A percentile compares a stretch with the other conserved stretches of the same genome.
phyloP scores from a whole-genome alignment of 2,888 invertebrate species.

The Apodemia hepburni region DNA sequence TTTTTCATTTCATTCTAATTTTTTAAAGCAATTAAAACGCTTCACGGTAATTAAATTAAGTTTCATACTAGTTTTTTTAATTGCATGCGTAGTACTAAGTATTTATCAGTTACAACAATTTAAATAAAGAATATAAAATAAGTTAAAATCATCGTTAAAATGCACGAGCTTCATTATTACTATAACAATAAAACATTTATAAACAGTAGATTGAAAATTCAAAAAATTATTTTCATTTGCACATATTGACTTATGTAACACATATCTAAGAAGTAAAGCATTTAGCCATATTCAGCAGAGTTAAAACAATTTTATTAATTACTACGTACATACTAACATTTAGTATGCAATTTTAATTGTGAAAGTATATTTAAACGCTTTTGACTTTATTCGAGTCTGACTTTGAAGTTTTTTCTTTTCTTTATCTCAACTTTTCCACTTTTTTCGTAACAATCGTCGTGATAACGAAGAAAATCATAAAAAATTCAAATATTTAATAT shows the following conservation, averaged over 20 bases:
- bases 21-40: slow-evolving; percentile 15
- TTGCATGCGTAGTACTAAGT: slow-evolving; percentile 12
- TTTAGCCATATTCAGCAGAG: neutral
- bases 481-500: no score
- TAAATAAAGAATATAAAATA: neutral
- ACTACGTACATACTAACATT: neutral
- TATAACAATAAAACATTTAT: neutral
- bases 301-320: neutral
- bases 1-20: slow-evolving; percentile 25
- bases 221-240: neutral
- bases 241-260: neutral
- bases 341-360: slow-evolving; percentile 8
- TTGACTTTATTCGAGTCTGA: neutral
- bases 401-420: no score
- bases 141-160: slow-evolving; percentile 15
- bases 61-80: neutral
- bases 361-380: neutral
- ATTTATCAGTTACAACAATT: neutral
- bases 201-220: neutral
- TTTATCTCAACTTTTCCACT: no score
- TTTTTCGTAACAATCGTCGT: no score
- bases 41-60: slow-evolving; percentile 11
- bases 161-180: slow-evolving; percentile 26
- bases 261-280: neutral
- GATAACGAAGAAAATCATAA: no score